phyloP scores from a whole-genome alignment of 2,888 invertebrate genomes.

The Molorchus minor region DNA sequence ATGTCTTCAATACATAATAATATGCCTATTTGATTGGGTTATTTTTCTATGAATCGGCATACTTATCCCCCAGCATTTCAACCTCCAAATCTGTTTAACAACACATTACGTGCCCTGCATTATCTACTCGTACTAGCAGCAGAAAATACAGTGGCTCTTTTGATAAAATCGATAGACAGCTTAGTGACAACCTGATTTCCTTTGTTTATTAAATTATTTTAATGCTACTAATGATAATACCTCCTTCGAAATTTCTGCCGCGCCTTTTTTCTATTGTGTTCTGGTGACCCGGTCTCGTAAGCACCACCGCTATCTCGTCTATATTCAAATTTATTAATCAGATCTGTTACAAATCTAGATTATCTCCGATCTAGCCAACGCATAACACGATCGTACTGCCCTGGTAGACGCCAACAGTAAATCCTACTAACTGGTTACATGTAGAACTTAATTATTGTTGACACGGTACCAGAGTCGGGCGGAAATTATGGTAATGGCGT shows the following conservation, averaged over 20 bases:
- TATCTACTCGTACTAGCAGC: constrained; percentile 14
- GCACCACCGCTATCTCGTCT: constrained; percentile 30
- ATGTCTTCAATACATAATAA: too few relatives aligned
- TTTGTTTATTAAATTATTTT: constrained; percentile 32
- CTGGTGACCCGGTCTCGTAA: constrained; percentile 6
- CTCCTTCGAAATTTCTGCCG: constrained; percentile 25
- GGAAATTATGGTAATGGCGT: too few relatives aligned
- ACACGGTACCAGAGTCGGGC: too few relatives aligned
- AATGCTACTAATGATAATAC: constrained; percentile 34
- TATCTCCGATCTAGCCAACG: constrained; percentile 16
- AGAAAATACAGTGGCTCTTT: constrained; percentile 28
- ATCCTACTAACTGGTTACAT: neutral
- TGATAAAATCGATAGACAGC: constrained; percentile 27
- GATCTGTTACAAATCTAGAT: constrained; percentile 31
- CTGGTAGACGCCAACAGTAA: neutral
- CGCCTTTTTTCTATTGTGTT: constrained; percentile 30
- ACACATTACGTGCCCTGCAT: constrained; percentile 4
- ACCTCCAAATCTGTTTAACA: constrained; percentile 12
- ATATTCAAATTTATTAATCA: constrained; percentile 40
- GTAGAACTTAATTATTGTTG: neutral
- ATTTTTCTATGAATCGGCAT: too few relatives aligned
- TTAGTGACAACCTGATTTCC: constrained; percentile 28
- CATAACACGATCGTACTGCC: neutral
- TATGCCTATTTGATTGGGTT: too few relatives aligned
- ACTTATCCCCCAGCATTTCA: too few relatives aligned